Evolutionary conservation across 2,113 vertebrate genomes (phyloP).

Genomic region (Mormyrus lacerda): DNA sequence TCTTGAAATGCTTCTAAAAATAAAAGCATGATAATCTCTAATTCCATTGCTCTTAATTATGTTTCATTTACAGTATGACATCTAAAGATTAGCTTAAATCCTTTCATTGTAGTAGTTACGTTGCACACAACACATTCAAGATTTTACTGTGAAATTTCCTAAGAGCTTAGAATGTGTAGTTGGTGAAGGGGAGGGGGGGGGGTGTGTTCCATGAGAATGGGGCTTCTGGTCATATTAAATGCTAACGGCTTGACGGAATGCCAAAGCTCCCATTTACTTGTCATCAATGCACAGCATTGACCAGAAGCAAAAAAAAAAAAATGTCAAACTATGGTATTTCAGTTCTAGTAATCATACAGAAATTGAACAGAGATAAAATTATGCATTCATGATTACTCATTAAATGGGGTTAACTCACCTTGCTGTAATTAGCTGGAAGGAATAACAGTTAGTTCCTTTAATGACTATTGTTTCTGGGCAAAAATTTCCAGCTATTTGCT

Average conservation of each 20-base stretch:
- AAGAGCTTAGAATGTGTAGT: background rate
- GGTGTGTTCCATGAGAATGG: background rate
- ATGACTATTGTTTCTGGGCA: background rate
- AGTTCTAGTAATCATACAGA: background rate
- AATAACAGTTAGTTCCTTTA: background rate
- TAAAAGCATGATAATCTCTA: background rate
- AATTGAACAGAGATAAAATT: background rate
- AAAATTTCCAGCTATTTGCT: background rate
- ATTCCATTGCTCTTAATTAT: background rate
- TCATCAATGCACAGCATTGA: background rate
- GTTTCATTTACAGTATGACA: background rate
- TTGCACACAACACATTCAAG: background rate
- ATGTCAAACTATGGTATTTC: background rate
- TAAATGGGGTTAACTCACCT: background rate
- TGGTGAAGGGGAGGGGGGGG: background rate
- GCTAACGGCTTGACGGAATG: background rate
- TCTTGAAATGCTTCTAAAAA: background rate
- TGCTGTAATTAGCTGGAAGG: background rate
- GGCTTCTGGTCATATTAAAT: background rate
- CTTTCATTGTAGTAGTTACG: background rate
- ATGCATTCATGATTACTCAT: background rate
- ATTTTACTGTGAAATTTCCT: background rate
- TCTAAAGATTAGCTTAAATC: background rate
- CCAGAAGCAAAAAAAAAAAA: background rate
- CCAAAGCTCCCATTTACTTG: slow-evolving; percentile 4